Percentiles rank a stretch among this genome's conserved stretches.
phyloP scores from a whole-genome alignment of 2,113 vertebrate species.

The Todiramphus chloris region DNA sequence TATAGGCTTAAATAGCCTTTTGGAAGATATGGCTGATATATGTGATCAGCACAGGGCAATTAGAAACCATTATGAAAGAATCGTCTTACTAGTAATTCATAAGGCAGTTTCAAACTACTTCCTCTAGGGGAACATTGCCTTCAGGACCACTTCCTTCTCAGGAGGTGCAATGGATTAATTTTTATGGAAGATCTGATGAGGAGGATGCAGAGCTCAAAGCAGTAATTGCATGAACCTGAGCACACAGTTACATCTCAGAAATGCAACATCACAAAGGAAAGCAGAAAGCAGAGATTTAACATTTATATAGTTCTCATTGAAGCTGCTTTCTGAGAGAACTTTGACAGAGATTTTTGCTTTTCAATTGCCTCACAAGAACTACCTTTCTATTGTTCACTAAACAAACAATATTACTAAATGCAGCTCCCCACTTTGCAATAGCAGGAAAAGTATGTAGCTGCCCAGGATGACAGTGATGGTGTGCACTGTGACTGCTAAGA shows the following conservation, averaged over 20 bases:
- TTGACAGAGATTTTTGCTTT: not conserved
- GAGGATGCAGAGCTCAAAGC: not conserved
- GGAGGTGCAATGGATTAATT: not conserved
- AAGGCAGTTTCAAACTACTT: not conserved
- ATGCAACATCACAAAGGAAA: not conserved
- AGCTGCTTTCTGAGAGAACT: not conserved
- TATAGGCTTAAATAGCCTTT: slow-evolving; percentile 64
- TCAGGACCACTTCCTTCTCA: not conserved
- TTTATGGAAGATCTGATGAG: not conserved
- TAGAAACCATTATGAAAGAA: slow-evolving; percentile 34
- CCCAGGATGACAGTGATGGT: not conserved
- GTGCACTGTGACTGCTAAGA: not conserved
- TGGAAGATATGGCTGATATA: slow-evolving; percentile 55
- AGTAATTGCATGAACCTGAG: not conserved
- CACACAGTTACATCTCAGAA: not conserved
- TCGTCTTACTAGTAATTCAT: not conserved
- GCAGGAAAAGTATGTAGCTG: not conserved
- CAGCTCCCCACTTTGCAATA: not conserved
- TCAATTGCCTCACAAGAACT: not conserved
- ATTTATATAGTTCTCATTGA: not conserved
- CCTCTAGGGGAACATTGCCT: not conserved
- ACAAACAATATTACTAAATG: not conserved
- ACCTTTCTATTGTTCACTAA: not conserved
- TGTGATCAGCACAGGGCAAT: slow-evolving; percentile 50
- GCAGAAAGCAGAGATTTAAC: not conserved